A percentile compares a stretch with the other conserved stretches of the same genome.
These are phyloP conservation scores for Pelvicachromis taeniatus DNA, from an alignment of 2,113 vertebrate species.

Conservation along the genomic window DNA sequence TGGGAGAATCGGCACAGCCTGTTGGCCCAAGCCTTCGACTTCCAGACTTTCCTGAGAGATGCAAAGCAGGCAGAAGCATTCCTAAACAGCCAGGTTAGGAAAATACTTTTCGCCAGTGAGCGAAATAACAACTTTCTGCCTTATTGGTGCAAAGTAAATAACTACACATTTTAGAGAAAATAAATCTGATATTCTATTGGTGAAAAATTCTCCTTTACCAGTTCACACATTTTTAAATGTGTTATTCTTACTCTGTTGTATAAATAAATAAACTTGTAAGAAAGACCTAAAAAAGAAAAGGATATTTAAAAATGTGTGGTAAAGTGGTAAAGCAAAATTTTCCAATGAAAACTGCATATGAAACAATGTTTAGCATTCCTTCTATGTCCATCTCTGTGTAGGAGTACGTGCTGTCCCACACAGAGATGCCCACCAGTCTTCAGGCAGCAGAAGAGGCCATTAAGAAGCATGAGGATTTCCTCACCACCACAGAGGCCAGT, in stretches of 20 bases:
- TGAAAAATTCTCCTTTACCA: neutral
- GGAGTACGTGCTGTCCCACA: slow-evolving; percentile 90
- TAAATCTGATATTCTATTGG: neutral
- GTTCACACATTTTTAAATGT: neutral
- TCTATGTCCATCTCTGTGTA: slow-evolving; percentile 42
- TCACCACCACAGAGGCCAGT: slow-evolving; percentile 90
- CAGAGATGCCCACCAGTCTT: slow-evolving; percentile 87
- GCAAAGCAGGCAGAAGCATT: slow-evolving; percentile 89
- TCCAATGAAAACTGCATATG: neutral
- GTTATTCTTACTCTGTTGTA: neutral
- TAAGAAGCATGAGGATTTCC: slow-evolving; percentile 90
- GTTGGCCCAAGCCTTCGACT: slow-evolving; percentile 85
- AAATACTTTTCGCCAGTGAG: neutral
- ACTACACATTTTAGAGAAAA: neutral
- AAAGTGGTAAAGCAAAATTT: neutral
- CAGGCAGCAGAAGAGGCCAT: slow-evolving; percentile 87
- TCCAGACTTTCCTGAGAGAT: slow-evolving; percentile 89
- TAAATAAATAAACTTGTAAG: neutral
- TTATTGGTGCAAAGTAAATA: neutral
- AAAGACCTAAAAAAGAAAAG: neutral
- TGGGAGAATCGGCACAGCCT: slow-evolving; percentile 91
- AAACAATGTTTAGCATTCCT: neutral
- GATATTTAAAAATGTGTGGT: too few species aligned
- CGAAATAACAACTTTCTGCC: neutral
- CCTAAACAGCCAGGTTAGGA: slow-evolving; percentile 88